Conservation (phyloP, 2,888 invertebrate genomes). For the Chydorus sphaericus region DNA sequence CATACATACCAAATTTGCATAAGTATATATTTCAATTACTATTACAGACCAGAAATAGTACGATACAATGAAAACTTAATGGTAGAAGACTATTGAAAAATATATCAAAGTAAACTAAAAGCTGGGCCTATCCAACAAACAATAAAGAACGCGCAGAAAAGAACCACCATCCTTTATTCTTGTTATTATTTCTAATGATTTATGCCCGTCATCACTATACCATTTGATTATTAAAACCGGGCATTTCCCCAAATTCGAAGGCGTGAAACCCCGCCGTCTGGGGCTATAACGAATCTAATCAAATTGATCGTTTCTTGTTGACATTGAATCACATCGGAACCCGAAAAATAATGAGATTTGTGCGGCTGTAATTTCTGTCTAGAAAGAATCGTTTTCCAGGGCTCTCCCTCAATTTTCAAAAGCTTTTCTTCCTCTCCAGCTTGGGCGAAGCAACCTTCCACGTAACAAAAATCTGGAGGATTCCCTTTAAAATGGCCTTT, state of each 20-base stretch:
- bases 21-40: too few species aligned
- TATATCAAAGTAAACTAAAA: too few species aligned
- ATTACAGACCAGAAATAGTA: too few species aligned
- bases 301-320: constrained; percentile 10
- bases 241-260: constrained; percentile 12
- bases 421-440: constrained; percentile 22
- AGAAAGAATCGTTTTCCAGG: constrained; percentile 37
- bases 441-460: constrained; percentile 34
- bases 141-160: too few species aligned
- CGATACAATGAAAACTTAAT: too few species aligned
- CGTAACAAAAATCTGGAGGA: constrained; percentile 42
- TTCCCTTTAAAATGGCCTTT: constrained; percentile 52
- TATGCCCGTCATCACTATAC: too few species aligned
- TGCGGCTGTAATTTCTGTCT: constrained; percentile 29
- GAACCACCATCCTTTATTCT: too few species aligned
- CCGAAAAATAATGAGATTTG: constrained; percentile 14
- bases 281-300: constrained; percentile 4
- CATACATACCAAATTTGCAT: too few species aligned
- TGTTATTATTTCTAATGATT: too few species aligned
- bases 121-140: too few species aligned
- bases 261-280: constrained; percentile 11
- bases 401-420: constrained; percentile 19
- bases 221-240: too few species aligned
- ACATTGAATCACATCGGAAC: constrained; percentile 1
- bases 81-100: too few species aligned